Evolutionary conservation across 1,140 invertebrate genomes (phyloP), one percentile per base, ranked within the genome.

Genomic region (Drosophila kepulauana): DNA sequence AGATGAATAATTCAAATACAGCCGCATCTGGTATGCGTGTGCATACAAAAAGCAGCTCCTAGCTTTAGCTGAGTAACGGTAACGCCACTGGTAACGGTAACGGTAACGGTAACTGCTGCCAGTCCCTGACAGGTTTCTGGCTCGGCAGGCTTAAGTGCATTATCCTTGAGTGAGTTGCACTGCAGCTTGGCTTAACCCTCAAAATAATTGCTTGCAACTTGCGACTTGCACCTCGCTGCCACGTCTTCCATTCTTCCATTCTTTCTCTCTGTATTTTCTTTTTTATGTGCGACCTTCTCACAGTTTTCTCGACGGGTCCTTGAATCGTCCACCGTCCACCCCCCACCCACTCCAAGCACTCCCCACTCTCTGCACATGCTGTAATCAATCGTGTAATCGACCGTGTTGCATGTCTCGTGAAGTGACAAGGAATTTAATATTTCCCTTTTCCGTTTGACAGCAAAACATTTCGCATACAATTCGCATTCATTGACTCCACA

Each of bases 1-100:
- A 64, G 63, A 82, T 88, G 84, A 84, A 88, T 88, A 72, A 89
- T 88, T 84, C 81, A 89, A 62, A 72, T 51, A 38, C 58, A 63
- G 59, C 8, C 57, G 49, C 51, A 75, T 65, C 52, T 72, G 46
- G 59, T 52, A 52, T 64, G 43, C 33, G 10, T 59, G 64, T 48
- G 30, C 46, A 54, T 52, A 35, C 33, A 75, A 56, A 41, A 57
- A 35, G 35, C 15, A 57, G 54, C 10, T 41, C 13, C 35, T 16
- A 56, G 52, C 61, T 35, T 54, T 54, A 35, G 59, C 28, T 35
- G 69, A 43, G 45, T 58, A 49, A 64, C 15, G 48, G 48, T 49
- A 25, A 49, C 20, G 46, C 16, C 25, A 43, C 13, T 11, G 46
- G 46, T 20, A 20, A 1, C 38, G 38, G 38, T 3, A 41, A 41